These are phyloP conservation scores for Myotis yumanensis DNA, from an alignment of 2,113 vertebrate genomes.

Conservation along the genomic window DNA sequence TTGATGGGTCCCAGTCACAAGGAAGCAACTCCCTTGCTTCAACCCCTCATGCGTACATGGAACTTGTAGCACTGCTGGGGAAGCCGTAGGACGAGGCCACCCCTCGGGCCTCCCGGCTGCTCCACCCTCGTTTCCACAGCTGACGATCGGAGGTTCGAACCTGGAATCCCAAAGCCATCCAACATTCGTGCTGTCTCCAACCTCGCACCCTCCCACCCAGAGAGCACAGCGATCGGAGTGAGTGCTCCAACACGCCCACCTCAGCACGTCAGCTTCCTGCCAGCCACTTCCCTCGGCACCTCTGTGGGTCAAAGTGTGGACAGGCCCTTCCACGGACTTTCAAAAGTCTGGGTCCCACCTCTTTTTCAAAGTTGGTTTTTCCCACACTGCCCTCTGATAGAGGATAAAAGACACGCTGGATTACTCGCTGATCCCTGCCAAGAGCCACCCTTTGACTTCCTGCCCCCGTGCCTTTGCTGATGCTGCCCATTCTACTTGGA, in stretches of 20 bases:
- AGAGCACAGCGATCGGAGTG: fast-evolving
- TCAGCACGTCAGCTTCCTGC: not conserved
- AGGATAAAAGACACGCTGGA: not conserved
- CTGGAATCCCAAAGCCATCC: not conserved
- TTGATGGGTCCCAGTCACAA: not conserved
- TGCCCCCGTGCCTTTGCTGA: not conserved
- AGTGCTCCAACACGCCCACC: not conserved
- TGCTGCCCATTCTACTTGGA: not conserved
- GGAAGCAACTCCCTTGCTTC: not conserved
- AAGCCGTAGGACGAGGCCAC: fast-evolving
- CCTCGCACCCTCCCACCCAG: not conserved
- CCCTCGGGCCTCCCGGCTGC: not conserved
- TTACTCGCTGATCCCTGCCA: not conserved
- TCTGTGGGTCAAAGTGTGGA: too few relatives aligned
- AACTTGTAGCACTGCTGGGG: not conserved
- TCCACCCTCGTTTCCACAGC: not conserved
- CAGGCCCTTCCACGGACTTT: not conserved
- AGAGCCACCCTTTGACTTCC: not conserved
- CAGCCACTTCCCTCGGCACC: not conserved
- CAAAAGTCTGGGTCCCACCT: not conserved
- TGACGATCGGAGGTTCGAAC: not conserved
- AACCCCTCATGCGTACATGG: not conserved
- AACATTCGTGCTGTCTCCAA: too few relatives aligned
- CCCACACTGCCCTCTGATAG: not conserved
- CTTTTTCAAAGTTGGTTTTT: not conserved